These are phyloP conservation scores for Sinotaia quadrata DNA, from an alignment of 2,888 invertebrate species.

Conservation along the genomic window DNA sequence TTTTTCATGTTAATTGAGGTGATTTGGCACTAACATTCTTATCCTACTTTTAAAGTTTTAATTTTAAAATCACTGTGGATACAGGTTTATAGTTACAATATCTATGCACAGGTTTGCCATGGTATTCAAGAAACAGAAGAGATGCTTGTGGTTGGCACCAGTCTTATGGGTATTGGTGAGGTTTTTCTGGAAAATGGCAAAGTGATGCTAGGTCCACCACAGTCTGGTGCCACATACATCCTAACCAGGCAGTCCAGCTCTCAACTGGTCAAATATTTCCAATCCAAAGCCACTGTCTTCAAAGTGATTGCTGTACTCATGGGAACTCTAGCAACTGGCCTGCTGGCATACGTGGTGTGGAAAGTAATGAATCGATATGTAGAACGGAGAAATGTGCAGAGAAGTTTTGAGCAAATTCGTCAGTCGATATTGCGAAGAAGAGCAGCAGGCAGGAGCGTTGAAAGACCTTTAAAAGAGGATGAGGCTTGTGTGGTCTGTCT, in stretches of 20 bases:
- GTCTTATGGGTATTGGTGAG: conserved; percentile 86
- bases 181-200: conserved; percentile 79
- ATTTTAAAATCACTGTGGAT: no score
- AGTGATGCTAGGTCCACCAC: conserved; percentile 80
- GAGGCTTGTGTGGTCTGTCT: conserved; percentile 88
- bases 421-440: conserved; percentile 9
- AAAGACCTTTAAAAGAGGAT: conserved; percentile 63
- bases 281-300: conserved; percentile 78
- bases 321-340: conserved; percentile 76
- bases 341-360: conserved; percentile 76
- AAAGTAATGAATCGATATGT: conserved; percentile 67
- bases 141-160: conserved; percentile 86
- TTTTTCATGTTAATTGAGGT: no score
- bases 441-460: conserved; percentile 13
- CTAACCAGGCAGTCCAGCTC: conserved; percentile 85
- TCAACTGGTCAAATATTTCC: conserved; percentile 82
- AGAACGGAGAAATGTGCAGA: conserved; percentile 33
- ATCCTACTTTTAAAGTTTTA: no score
- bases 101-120: conserved; percentile 74
- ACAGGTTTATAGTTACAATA: no score
- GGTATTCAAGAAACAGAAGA: conserved; percentile 90
- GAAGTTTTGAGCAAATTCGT: conserved; percentile 40
- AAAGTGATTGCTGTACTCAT: conserved; percentile 76
- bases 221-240: conserved; percentile 80
- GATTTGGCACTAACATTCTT: no score